A percentile compares a stretch with the other conserved stretches of the same genome.
These are phyloP conservation scores for Drosophila subquinaria DNA, from an alignment of 2,888 invertebrate genomes.

Conservation along the genomic window DNA sequence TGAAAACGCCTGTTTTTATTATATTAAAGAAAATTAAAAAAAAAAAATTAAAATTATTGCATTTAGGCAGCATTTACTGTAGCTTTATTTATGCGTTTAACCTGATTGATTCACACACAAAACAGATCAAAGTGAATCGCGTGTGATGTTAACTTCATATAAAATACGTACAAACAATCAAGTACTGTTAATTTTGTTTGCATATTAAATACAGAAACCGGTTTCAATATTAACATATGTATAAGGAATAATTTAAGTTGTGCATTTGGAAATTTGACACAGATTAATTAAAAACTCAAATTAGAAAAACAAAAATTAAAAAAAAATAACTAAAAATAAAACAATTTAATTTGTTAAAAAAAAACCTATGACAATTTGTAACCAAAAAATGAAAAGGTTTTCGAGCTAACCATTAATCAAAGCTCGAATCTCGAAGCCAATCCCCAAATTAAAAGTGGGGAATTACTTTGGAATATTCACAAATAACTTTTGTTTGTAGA, in stretches of 20 bases:
- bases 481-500: background rate
- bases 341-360: background rate
- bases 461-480: conserved; percentile 22
- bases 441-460: conserved; percentile 10
- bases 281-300: conserved; percentile 46
- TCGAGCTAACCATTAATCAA: conserved; percentile 33
- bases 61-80: background rate
- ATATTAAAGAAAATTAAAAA: background rate
- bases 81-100: background rate
- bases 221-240: conserved; percentile 20
- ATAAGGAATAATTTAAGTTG: background rate
- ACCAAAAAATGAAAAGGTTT: background rate
- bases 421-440: conserved; percentile 7
- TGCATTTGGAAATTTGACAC: conserved; percentile 59
- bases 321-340: conserved; percentile 13
- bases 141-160: conserved; percentile 30
- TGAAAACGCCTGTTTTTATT: too few relatives aligned
- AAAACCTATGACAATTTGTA: background rate
- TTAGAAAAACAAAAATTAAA: conserved; percentile 21
- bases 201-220: conserved; percentile 24
- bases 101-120: conserved; percentile 1
- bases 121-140: conserved; percentile 18
- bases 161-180: background rate
- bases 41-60: too few relatives aligned
- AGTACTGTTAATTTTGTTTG: conserved; percentile 6